Base-by-base conservation (phyloP, 2,797 vertebrate species). In the Sternarchorhynchus goeldii region DNA sequence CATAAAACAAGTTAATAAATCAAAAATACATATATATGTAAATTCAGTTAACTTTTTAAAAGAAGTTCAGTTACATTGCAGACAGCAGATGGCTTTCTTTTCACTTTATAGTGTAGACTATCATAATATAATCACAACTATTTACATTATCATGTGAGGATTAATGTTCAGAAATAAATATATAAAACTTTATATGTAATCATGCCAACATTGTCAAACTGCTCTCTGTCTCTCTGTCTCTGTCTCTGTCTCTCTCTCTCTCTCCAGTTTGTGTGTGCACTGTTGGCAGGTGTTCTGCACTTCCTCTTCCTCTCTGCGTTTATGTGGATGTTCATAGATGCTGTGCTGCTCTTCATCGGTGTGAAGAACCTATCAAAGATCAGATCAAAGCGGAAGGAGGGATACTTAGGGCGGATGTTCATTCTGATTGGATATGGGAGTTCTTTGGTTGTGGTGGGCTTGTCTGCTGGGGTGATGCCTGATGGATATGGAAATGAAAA, bases 261-360 rank as follows among this genome's bases (percentile, higher is more conserved):
- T 14, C 45, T 50, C 45, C 21, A 63, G 72, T 18, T 62, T 21
- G 0, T 32, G 16, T 74, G 72, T 21, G 20, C 20, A 45, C 20
- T 74, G 39, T 16, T 74, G 20, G 59, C 72, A 3, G 72, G 59
- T 8, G 10, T 74, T 29, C 36, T 63, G 31, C 39, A 62, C 21
- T 74, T 63, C 31, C 60, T 63, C 58, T 74, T 31, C 58, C 58
- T 74, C 57, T 45, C 57, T 18, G 21, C 57, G 3, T 74, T 74
- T 59, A 79, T 89, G 60, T 63, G 60, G 94, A 94, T 94, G 93
- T 56, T 91, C 50, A 87, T 95, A 7, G 94, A 94, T 83, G 93
- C 92, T 0, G 12, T 93, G 0, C 88, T 93, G 62, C 91, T 94
- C 60, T 81, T 90, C 82, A 85, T 94, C 80, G 85, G 92, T 0